A percentile compares a stretch with the other conserved stretches of the same genome.
Evolutionary conservation across 2,113 vertebrate species (phyloP).

Genomic region (Neolamprologus falcicula): DNA sequence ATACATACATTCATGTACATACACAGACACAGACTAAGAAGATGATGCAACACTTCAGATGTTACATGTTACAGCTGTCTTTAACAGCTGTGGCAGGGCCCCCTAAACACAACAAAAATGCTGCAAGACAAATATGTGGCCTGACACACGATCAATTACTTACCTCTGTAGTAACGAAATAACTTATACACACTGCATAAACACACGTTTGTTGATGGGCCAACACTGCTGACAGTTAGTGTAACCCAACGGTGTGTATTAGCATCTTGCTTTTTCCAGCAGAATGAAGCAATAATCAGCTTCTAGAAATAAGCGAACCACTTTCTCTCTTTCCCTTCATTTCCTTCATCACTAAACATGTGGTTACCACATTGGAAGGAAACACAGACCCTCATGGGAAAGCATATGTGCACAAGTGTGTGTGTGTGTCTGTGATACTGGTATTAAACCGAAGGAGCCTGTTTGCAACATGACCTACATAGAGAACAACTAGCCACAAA

Average conservation of each 20-base stretch:
- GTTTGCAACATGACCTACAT: slow-evolving; percentile 57
- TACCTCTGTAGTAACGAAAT: neutral
- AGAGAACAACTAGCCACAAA: slow-evolving; percentile 25
- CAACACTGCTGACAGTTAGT: neutral
- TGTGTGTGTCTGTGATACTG: neutral
- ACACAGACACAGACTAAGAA: neutral
- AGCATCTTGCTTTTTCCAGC: neutral
- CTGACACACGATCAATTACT: neutral
- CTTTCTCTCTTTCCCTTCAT: slow-evolving; percentile 3
- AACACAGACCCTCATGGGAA: slow-evolving; percentile 50
- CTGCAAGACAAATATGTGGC: neutral
- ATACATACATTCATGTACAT: neutral
- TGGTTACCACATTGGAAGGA: slow-evolving; percentile 64
- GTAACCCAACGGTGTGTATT: neutral
- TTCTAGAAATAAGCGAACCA: neutral
- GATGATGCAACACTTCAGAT: slow-evolving; percentile 63
- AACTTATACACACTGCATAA: neutral
- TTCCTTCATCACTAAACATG: slow-evolving; percentile 36
- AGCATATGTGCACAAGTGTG: neutral
- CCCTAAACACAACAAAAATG: slow-evolving; percentile 15
- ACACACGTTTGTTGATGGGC: neutral
- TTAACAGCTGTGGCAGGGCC: slow-evolving; percentile 52
- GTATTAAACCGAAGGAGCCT: slow-evolving; percentile 26
- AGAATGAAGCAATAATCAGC: neutral
- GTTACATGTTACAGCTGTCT: slow-evolving; percentile 62